These are phyloP conservation scores for Otolemur crassicaudatus DNA, from an alignment of 2,797 vertebrate species.

Conservation along the genomic window DNA sequence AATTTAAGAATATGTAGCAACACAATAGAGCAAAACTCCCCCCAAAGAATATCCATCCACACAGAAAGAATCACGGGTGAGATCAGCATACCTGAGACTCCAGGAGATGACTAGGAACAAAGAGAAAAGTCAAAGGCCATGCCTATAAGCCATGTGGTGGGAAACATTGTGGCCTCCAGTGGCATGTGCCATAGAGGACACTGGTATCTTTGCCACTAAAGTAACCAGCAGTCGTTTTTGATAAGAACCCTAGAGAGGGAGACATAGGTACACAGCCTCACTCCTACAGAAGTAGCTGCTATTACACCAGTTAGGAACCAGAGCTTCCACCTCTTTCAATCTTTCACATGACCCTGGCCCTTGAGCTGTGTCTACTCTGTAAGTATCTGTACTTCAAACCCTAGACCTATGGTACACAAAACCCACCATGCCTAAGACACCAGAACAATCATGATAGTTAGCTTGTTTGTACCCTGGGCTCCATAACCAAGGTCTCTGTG, in stretches of 20 bases:
- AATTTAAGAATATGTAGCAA: not conserved
- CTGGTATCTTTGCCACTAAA: not conserved
- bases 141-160: not conserved
- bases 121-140: not conserved
- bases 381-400: not conserved
- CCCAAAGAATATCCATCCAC: not conserved
- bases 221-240: not conserved
- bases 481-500: not conserved
- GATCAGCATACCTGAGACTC: not conserved
- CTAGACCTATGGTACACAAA: not conserved
- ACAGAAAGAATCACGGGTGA: not conserved
- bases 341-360: not conserved
- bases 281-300: not conserved
- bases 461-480: too few species aligned
- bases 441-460: not conserved
- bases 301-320: too few species aligned
- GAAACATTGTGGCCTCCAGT: not conserved
- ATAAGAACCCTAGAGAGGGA: not conserved
- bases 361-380: not conserved
- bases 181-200: too few species aligned
- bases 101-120: not conserved
- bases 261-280: not conserved
- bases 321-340: not conserved
- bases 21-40: not conserved
- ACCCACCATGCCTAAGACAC: not conserved